These are phyloP conservation scores for Siniperca scherzeri DNA, from an alignment of 2,797 vertebrate genomes.

Conservation along the genomic window DNA sequence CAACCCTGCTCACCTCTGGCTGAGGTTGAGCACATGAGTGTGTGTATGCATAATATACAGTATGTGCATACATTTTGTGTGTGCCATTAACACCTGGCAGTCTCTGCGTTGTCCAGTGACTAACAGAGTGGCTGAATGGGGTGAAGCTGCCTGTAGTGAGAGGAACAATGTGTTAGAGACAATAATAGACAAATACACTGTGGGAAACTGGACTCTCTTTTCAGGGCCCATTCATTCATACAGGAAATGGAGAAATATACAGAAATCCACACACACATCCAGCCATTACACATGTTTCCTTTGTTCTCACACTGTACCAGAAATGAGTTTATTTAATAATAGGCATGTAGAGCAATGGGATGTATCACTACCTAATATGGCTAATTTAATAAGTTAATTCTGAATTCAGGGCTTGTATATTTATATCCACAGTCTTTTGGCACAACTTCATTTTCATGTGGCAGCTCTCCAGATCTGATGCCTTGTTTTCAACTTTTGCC, in stretches of 20 bases:
- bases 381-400: constrained; percentile 58
- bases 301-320: constrained; percentile 60
- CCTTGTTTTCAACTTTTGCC: constrained; percentile 77
- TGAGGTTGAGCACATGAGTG: constrained; percentile 35
- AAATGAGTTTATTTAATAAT: constrained; percentile 44
- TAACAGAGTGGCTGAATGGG: constrained; percentile 58
- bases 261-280: constrained; percentile 57
- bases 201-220: constrained; percentile 68
- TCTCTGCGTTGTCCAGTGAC: constrained; percentile 57
- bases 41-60: constrained; percentile 10
- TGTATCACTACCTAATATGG: constrained; percentile 51
- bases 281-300: constrained; percentile 61
- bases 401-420: constrained; percentile 56
- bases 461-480: constrained; percentile 72
- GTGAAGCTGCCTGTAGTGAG: constrained; percentile 47
- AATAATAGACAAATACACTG: constrained; percentile 68
- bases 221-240: constrained; percentile 62
- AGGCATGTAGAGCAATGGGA: constrained; percentile 34
- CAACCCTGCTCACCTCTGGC: constrained; percentile 65
- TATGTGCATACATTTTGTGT: constrained; percentile 4
- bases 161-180: constrained; percentile 63
- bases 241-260: constrained; percentile 74
- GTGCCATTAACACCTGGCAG: constrained; percentile 68
- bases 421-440: constrained; percentile 63
- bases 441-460: constrained; percentile 53